A percentile compares a stretch with the other conserved stretches of the same genome.
phyloP scores from a whole-genome alignment of 2,113 vertebrate species.

The Takifugu bimaculatus region DNA sequence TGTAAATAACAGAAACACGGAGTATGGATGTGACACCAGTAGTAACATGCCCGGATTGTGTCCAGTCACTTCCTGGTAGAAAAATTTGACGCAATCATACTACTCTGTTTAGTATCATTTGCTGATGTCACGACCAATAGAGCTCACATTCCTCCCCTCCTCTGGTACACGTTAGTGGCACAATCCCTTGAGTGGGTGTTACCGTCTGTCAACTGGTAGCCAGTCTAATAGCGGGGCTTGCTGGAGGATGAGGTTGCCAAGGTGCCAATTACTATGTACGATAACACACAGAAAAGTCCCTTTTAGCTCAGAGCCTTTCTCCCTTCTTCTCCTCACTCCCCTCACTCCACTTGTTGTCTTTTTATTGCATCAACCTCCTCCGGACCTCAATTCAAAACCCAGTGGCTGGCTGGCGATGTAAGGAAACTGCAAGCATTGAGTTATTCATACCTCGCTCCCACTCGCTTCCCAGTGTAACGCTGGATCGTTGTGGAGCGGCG shows the following conservation, averaged over 20 bases:
- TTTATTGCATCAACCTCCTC: constrained; percentile 50
- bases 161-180: constrained; percentile 40
- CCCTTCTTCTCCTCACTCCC: neutral
- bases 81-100: too few relatives aligned
- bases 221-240: constrained; percentile 62
- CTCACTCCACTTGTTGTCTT: neutral
- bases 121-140: neutral
- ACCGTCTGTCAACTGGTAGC: constrained; percentile 54
- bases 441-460: constrained; percentile 54
- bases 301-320: constrained; percentile 23
- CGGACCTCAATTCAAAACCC: constrained; percentile 24
- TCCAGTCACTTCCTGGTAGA: too few relatives aligned
- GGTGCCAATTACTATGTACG: constrained; percentile 59
- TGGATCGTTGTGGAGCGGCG: constrained; percentile 40
- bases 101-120: neutral
- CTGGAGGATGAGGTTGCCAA: constrained; percentile 36
- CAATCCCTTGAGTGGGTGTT: constrained; percentile 48
- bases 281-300: constrained; percentile 43
- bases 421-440: constrained; percentile 50
- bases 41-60: too few relatives aligned
- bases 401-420: constrained; percentile 57
- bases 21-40: too few relatives aligned
- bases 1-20: too few relatives aligned
- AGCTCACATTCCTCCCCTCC: too few relatives aligned
- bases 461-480: constrained; percentile 46